Conservation (phyloP, 2,888 invertebrate species). For the Didymodactylos carnosus region DNA sequence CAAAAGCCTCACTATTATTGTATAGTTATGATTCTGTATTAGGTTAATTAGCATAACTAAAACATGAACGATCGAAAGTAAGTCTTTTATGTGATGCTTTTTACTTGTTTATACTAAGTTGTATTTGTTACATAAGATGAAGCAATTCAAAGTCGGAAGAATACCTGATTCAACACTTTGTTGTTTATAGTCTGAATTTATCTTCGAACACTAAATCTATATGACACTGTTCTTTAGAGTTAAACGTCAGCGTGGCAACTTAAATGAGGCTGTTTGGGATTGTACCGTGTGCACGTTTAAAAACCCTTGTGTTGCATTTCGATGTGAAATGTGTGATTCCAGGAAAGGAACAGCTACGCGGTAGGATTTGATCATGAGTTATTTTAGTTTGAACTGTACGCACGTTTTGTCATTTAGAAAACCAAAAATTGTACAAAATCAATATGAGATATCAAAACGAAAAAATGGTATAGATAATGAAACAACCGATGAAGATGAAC, state of each 20-base stretch:
- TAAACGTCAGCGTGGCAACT: background rate
- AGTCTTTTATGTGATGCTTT: no score
- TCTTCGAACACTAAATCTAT: no score
- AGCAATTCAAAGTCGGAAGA: no score
- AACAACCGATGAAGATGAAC: background rate
- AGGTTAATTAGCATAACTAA: no score
- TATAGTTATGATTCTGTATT: no score
- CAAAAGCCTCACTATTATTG: no score
- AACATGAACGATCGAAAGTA: no score
- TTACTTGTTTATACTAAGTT: no score
- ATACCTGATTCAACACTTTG: no score
- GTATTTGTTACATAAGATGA: no score
- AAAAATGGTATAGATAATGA: background rate
- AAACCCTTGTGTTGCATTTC: conserved; percentile 91
- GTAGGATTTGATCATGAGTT: background rate
- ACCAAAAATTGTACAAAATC: background rate
- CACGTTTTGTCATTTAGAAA: background rate
- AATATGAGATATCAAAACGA: background rate
- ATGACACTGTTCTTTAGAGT: background rate
- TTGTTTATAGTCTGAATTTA: no score
- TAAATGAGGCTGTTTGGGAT: conserved; percentile 75
- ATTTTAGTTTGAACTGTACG: no score
- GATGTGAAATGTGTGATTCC: conserved; percentile 98
- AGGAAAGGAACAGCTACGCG: conserved; percentile 60
- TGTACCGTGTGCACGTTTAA: conserved; percentile 95